Evolutionary conservation across 2,888 invertebrate genomes (phyloP).

Genomic region (Prenolepis imparis): DNA sequence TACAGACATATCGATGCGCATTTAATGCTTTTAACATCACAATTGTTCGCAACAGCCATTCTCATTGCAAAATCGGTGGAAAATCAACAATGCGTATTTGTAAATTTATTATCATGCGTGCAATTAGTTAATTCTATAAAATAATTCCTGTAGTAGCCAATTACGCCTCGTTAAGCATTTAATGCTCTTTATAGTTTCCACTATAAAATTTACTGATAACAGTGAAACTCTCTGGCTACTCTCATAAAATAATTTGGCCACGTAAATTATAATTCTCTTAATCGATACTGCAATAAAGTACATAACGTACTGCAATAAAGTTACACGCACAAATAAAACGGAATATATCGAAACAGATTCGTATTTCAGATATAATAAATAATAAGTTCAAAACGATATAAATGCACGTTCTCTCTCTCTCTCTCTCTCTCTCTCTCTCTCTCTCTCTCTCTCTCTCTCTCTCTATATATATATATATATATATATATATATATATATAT

Average conservation of each 20-base stretch:
- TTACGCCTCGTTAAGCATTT: conserved; percentile 29
- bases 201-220: conserved; percentile 21
- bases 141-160: conserved; percentile 2
- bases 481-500: too few relatives aligned
- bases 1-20: too few relatives aligned
- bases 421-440: too few relatives aligned
- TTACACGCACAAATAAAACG: conserved; percentile 3
- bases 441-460: too few relatives aligned
- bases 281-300: neutral
- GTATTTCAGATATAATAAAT: neutral
- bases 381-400: neutral
- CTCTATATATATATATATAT: too few relatives aligned
- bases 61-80: conserved; percentile 1
- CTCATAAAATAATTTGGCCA: neutral
- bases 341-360: neutral
- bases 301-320: neutral
- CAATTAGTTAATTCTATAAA: conserved; percentile 41
- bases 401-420: too few relatives aligned
- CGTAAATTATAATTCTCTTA: neutral
- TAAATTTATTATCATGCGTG: conserved; percentile 7
- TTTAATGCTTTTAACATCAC: neutral
- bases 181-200: conserved; percentile 24
- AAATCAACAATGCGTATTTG: conserved; percentile 1
- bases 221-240: neutral
- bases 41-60: neutral